These are phyloP conservation scores for Bimastos eiseni DNA, from an alignment of 2,888 invertebrate species.

Conservation along the genomic window DNA sequence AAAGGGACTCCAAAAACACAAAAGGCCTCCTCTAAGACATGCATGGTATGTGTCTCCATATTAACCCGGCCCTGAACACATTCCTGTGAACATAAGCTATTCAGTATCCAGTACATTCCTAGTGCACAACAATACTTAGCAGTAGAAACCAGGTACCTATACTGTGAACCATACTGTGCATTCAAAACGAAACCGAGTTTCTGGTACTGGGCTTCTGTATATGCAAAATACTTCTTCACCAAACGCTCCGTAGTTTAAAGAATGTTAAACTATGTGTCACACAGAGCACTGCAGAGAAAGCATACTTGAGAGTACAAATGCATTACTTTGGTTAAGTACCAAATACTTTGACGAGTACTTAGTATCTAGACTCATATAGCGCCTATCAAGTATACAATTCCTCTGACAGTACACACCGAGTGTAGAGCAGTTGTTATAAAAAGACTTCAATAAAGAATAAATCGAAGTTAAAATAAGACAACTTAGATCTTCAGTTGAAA, in stretches of 20 bases:
- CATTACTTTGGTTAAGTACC: not conserved
- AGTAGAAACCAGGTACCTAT: not conserved
- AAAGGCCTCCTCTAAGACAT: not conserved
- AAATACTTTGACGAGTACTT: not conserved
- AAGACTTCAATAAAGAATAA: not conserved
- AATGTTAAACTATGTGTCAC: not conserved
- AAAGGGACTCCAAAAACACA: not conserved
- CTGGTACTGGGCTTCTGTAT: not conserved
- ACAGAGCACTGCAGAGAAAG: not conserved
- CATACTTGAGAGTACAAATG: not conserved
- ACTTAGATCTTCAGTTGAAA: not conserved
- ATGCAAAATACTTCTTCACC: not conserved
- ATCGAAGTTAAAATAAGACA: not conserved
- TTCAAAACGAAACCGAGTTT: not conserved
- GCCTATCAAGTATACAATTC: not conserved
- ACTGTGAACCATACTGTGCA: not conserved
- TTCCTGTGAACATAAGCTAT: not conserved
- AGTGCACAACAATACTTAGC: not conserved
- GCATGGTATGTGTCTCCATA: not conserved
- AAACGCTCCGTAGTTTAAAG: not conserved
- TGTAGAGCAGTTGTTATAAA: not conserved
- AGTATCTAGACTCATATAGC: not conserved
- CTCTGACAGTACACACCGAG: not conserved
- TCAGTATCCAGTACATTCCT: not conserved
- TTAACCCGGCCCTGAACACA: not conserved